Evolutionary conservation across 2,113 vertebrate species (phyloP).

Genomic region (Trichechus manatus): DNA sequence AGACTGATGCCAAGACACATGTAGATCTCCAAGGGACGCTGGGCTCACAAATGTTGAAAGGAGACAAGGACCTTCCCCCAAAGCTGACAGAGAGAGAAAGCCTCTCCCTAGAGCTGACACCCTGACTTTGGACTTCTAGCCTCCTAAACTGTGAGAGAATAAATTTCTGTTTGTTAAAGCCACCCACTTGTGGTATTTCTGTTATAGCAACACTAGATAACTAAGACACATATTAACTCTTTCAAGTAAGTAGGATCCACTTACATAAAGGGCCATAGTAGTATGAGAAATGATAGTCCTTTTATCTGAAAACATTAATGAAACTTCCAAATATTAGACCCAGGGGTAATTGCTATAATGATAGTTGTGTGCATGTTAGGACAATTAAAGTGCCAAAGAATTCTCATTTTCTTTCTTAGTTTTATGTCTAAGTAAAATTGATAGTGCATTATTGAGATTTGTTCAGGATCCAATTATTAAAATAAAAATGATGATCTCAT

Average conservation of each 20-base stretch:
- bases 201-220: too few relatives aligned
- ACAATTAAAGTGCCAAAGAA: constrained; percentile 71
- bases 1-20: too few relatives aligned
- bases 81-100: too few relatives aligned
- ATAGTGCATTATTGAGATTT: constrained; percentile 71
- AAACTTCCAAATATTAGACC: constrained; percentile 57
- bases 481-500: constrained; percentile 76
- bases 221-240: constrained; percentile 35
- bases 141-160: too few relatives aligned
- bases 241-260: constrained; percentile 40
- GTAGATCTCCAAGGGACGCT: too few relatives aligned
- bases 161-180: too few relatives aligned
- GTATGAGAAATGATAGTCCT: constrained; percentile 4
- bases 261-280: constrained; percentile 10
- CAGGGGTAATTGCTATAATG: constrained; percentile 52
- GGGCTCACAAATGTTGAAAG: too few relatives aligned
- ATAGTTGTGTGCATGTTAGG: constrained; percentile 49
- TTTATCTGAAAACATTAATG: constrained; percentile 65
- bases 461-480: constrained; percentile 71
- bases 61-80: too few relatives aligned
- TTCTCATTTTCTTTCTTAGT: constrained; percentile 73
- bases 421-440: constrained; percentile 74
- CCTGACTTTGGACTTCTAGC: too few relatives aligned
- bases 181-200: too few relatives aligned
- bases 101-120: too few relatives aligned